phyloP scores from a whole-genome alignment of 2,113 vertebrate species.

The Phycodurus eques region DNA sequence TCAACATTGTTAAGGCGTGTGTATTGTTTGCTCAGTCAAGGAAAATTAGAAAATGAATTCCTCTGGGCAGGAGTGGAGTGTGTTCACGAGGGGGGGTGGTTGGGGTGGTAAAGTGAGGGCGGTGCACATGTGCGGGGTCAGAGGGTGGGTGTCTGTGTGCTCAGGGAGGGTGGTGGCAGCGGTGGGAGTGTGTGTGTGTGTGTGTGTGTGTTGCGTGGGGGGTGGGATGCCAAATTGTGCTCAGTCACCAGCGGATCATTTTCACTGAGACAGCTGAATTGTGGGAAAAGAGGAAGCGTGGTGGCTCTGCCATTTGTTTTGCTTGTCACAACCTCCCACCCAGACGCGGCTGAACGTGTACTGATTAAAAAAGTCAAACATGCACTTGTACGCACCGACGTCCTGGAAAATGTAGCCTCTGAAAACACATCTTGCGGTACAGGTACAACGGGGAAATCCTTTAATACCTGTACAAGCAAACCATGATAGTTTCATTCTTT shows the following conservation, averaged over 20 bases:
- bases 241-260: slow-evolving; percentile 56
- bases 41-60: slow-evolving; percentile 79
- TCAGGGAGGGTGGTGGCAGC: slow-evolving; percentile 28
- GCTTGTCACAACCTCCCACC: slow-evolving; percentile 28
- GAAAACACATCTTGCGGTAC: slow-evolving; percentile 20
- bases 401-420: slow-evolving; percentile 6
- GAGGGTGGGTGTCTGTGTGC: slow-evolving; percentile 60
- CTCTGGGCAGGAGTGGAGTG: slow-evolving; percentile 80
- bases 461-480: slow-evolving; percentile 12
- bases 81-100: slow-evolving; percentile 53
- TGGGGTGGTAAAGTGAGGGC: slow-evolving; percentile 26
- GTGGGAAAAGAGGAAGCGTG: slow-evolving; percentile 55
- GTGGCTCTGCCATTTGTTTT: slow-evolving; percentile 64
- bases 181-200: slow-evolving; percentile 50
- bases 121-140: slow-evolving; percentile 44
- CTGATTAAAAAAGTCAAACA: slow-evolving; percentile 29
- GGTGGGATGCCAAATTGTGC: slow-evolving; percentile 57
- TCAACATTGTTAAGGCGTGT: slow-evolving; percentile 77
- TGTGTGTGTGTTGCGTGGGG: slow-evolving; percentile 18
- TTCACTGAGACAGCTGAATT: slow-evolving; percentile 62
- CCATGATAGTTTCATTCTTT: not conserved
- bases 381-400: slow-evolving; percentile 1
- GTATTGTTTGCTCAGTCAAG: slow-evolving; percentile 79
- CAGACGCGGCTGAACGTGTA: slow-evolving; percentile 32
- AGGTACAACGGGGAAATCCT: slow-evolving; percentile 9